phyloP scores from a whole-genome alignment of 2,113 vertebrate species.

The Panthera leo region DNA sequence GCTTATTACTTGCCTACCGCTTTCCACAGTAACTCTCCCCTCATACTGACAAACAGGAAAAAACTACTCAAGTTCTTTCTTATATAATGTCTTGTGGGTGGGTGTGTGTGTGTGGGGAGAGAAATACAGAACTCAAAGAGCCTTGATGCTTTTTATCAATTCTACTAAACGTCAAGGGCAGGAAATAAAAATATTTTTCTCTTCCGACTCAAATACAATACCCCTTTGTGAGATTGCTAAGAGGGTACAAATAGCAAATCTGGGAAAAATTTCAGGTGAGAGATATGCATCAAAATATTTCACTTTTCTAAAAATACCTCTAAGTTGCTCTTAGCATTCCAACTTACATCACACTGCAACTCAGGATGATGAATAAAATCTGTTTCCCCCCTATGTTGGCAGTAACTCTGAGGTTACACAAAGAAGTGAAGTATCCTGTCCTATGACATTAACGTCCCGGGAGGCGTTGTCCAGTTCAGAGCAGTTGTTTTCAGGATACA shows the following conservation, averaged over 20 bases:
- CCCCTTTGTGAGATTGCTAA: constrained; percentile 62
- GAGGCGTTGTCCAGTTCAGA: neutral
- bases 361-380: neutral
- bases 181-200: constrained; percentile 79
- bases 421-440: neutral
- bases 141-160: constrained; percentile 69
- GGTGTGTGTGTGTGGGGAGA: neutral
- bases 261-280: constrained; percentile 61
- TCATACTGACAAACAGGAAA: constrained; percentile 61
- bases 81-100: constrained; percentile 36
- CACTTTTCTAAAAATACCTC: constrained; percentile 70
- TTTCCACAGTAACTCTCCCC: constrained; percentile 16
- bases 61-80: constrained; percentile 41
- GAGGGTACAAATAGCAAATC: constrained; percentile 64
- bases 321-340: constrained; percentile 50
- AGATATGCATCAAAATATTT: constrained; percentile 70
- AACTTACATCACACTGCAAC: neutral
- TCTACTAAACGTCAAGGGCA: constrained; percentile 63
- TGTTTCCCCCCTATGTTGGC: neutral
- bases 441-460: neutral
- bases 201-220: constrained; percentile 72
- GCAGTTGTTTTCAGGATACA: constrained; percentile 36
- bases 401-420: neutral
- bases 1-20: neutral
- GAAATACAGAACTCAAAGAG: constrained; percentile 51